Percentiles rank a stretch among this genome's conserved stretches.
Evolutionary conservation across 2,888 invertebrate genomes (phyloP).

Genomic region (Polydesmus complanatus): DNA sequence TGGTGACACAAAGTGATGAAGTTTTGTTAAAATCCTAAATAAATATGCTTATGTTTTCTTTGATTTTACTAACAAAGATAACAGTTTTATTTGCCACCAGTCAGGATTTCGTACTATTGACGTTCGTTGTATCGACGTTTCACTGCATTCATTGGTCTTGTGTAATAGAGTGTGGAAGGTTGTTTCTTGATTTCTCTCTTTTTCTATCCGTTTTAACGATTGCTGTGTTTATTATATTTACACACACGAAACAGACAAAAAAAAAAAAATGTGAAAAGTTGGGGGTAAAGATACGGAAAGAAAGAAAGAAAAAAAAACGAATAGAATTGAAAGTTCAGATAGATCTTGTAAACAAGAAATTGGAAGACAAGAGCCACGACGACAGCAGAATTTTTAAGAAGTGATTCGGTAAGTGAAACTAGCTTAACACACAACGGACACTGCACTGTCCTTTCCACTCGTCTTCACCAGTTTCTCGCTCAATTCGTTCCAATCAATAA

Average conservation of each 20-base stretch:
- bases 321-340: background rate
- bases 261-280: background rate
- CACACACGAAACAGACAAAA: background rate
- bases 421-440: no score
- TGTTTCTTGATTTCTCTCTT: background rate
- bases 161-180: background rate
- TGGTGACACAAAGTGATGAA: no score
- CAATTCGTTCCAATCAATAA: no score
- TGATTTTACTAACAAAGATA: no score
- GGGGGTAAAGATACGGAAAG: background rate
- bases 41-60: no score
- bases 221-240: background rate
- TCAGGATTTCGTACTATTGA: no score
- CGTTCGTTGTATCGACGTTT: no score
- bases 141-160: background rate
- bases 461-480: no score
- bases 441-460: no score
- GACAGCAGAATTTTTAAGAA: background rate
- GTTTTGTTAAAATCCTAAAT: no score
- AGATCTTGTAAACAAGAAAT: background rate
- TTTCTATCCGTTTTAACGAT: background rate
- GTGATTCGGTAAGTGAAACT: no score
- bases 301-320: background rate
- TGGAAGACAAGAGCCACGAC: background rate
- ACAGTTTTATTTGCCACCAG: no score